phyloP scores from a whole-genome alignment of 1,140 invertebrate genomes.

The Aphelinus certus region DNA sequence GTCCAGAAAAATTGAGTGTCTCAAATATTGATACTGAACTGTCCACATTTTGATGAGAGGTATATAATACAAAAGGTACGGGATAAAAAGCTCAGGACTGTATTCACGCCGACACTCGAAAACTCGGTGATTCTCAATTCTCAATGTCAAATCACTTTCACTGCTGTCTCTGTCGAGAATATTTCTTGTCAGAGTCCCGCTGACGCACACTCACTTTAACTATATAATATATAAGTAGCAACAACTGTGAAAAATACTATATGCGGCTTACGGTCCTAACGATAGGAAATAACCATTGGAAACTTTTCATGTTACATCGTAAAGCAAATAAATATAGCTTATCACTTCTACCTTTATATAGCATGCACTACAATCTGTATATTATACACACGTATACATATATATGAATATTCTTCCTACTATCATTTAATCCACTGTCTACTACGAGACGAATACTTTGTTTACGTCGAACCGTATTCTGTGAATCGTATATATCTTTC shows the following conservation, averaged over 20 bases:
- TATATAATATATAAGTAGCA: constrained; percentile 2
- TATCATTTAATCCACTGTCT: neutral
- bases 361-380: constrained; percentile 30
- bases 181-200: neutral
- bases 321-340: neutral
- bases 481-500: constrained; percentile 14
- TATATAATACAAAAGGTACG: neutral
- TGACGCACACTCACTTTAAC: constrained; percentile 21
- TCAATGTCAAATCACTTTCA: constrained; percentile 25
- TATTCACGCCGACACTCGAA: constrained; percentile 7
- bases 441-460: constrained; percentile 11
- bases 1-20: too few relatives aligned
- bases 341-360: neutral
- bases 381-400: constrained; percentile 7
- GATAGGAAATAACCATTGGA: neutral
- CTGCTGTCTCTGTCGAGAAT: neutral
- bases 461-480: constrained; percentile 11
- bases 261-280: constrained; percentile 9
- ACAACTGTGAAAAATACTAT: constrained; percentile 8
- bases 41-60: neutral
- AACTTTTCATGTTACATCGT: constrained; percentile 6
- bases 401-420: constrained; percentile 2
- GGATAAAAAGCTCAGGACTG: constrained; percentile 22
- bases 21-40: constrained; percentile 6
- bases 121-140: constrained; percentile 19